Base-by-base conservation (phyloP, 2,888 invertebrate genomes). In the Dascillus cervinus region DNA sequence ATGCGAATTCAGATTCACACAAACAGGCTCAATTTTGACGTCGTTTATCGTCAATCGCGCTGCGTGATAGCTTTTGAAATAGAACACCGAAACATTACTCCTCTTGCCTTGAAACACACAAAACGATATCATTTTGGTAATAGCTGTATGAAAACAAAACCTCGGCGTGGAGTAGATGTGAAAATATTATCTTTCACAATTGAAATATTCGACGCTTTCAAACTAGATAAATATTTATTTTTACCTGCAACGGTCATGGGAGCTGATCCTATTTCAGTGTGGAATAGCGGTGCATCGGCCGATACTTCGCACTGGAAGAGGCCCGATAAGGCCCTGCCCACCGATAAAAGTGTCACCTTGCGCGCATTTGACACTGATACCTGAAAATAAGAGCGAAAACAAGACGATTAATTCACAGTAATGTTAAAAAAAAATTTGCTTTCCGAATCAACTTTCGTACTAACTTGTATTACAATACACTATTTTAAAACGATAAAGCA, bases 281-380 rank as follows among this genome's bases (percentile, higher is more conserved):
- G 80, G 58, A 80, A 82, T 26, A 73, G 66, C 0, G 81, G 81
- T 1, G 74, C 74, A 48, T 82, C 82, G 1, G 79, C 81, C 0
- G 82, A 78, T 30, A 82, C 81, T 54, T 82, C 82, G 58, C 82
- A 83, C 62, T 77, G 79, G 67, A 79, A 83, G 43, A 67, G 64
- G 2, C 82, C 82, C 35, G 79, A 76, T 43, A 80, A 69, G 8
- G 75, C 71, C 24, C 77, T 70, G 50, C 75, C 75, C 50, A 82
- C 72, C 50, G 79, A 74, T 46, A 77, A 70, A 47, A 83, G 65
- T 11, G 78, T 73, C 41, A 83, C 82, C 55, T 76, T 73, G 50
- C 77, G 72, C 47, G 72, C 71, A 55, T 81, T 79, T 8, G 82
- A 82, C 49, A 72, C 73, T 3, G 73, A 70, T 36, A 78, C 62